Conservation (phyloP, 2,888 invertebrate species). For the Trachelus stipa region DNA sequence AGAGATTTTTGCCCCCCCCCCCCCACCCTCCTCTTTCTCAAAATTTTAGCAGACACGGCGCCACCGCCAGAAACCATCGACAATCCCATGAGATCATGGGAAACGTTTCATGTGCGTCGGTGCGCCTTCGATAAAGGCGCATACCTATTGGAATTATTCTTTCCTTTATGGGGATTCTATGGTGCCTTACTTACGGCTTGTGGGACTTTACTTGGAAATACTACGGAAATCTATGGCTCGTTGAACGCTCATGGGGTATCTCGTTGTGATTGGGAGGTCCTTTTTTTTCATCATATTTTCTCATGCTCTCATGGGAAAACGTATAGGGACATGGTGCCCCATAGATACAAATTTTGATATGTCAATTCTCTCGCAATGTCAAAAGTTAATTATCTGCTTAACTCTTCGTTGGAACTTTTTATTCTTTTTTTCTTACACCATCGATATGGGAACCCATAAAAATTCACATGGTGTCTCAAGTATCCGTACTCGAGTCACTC, state of each 20-base stretch:
- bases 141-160: neutral
- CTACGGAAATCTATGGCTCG: neutral
- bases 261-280: neutral
- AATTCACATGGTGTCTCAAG: neutral
- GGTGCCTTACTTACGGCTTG: neutral
- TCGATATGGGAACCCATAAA: neutral
- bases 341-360: neutral
- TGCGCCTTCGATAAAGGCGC: neutral
- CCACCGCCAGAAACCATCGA: neutral
- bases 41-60: neutral
- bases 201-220: neutral
- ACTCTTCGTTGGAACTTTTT: neutral
- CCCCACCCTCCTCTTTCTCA: neutral
- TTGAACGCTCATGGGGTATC: neutral
- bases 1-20: neutral
- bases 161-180: neutral
- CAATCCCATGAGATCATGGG: neutral
- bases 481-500: neutral
- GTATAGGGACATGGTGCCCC: neutral
- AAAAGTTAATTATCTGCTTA: neutral
- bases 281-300: neutral
- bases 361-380: neutral
- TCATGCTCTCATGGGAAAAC: neutral
- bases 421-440: neutral
- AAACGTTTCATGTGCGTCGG: neutral